Percentiles rank a stretch among this genome's conserved stretches.
These are phyloP conservation scores for Melanargia galathea DNA, from an alignment of 2,888 invertebrate species.

Conservation along the genomic window DNA sequence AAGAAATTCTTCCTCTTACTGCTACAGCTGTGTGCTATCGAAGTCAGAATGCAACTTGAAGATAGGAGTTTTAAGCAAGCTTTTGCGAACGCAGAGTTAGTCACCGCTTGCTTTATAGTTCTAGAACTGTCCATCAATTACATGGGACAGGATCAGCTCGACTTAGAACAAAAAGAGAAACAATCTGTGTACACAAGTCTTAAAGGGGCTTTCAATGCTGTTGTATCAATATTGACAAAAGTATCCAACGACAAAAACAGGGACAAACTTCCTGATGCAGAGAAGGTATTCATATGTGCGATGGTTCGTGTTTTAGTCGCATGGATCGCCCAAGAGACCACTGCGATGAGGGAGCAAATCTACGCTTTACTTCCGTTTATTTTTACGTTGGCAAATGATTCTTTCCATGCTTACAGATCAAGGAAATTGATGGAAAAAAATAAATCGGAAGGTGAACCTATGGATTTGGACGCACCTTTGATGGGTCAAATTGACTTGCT, in stretches of 20 bases:
- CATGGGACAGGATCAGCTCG: constrained; percentile 90
- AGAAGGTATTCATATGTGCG: constrained; percentile 91
- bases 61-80: constrained; percentile 91
- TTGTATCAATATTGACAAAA: constrained; percentile 87
- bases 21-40: constrained; percentile 94
- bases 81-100: constrained; percentile 87
- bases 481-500: constrained; percentile 87
- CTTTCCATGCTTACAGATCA: constrained; percentile 88
- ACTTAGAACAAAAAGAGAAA: constrained; percentile 94
- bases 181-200: constrained; percentile 94
- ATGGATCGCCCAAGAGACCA: constrained; percentile 96
- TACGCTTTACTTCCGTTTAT: constrained; percentile 91
- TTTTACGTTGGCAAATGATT: constrained; percentile 90
- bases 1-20: constrained; percentile 91
- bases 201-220: constrained; percentile 93
- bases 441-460: constrained; percentile 80
- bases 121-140: constrained; percentile 90
- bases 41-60: constrained; percentile 96
- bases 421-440: constrained; percentile 86
- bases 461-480: constrained; percentile 70
- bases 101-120: constrained; percentile 92
- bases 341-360: constrained; percentile 92
- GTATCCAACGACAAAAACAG: constrained; percentile 89
- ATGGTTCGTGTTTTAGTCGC: constrained; percentile 92
- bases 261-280: constrained; percentile 85